Base-by-base conservation (phyloP, 2,113 vertebrate genomes). In the Diphyllodes magnificus region DNA sequence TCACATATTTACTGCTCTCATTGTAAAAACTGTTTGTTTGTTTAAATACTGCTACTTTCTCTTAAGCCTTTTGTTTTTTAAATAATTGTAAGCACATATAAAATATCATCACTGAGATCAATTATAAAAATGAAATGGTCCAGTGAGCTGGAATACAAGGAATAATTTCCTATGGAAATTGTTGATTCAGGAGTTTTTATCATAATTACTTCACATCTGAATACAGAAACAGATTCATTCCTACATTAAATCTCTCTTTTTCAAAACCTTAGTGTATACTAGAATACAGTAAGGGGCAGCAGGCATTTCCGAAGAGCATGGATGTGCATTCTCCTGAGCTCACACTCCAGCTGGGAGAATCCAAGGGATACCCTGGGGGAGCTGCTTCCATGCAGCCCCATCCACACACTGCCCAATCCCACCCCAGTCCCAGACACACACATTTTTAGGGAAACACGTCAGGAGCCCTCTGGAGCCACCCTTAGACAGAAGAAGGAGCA, bases 131-230 rank as follows among this genome's bases (percentile, higher is more conserved):
- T 56, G 6, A 92, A 85, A 88, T 31, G 44, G 54, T 60, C 49
- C 42, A 87, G 84, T 76, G 54, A 94, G 39, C 66, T 87, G 57
- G 86, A 95, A 47, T 65, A 70, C 13, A 77, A 79, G 31, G 27
- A 92, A 69, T 49, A 70, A 73, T 93, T 91, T 86, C 45, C 37
- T 57, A 68, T 10, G 28, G 70, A 95, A 93, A 97, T 5, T 49
- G 31, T 28, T 70, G 66, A 90, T 80, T 92, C 81, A 95, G 63
- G 63, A 91, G 28, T 22, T 90, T 93, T 94, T 22, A 59, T 28
- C 6, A 7, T 61, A 92, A 65, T 25, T 15, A 59, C 33, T 86
- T 90, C 31, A 66, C 8, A 15, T 65, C 30, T 75, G 51, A 95
- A 80, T 37, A 86, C 1, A 4, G 47, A 63, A 82, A 82, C 30